Percentiles rank a stretch among this genome's conserved stretches.
Evolutionary conservation across 64 coral and sea anemone species (phyloP).

Genomic region (Porites australiensis): DNA sequence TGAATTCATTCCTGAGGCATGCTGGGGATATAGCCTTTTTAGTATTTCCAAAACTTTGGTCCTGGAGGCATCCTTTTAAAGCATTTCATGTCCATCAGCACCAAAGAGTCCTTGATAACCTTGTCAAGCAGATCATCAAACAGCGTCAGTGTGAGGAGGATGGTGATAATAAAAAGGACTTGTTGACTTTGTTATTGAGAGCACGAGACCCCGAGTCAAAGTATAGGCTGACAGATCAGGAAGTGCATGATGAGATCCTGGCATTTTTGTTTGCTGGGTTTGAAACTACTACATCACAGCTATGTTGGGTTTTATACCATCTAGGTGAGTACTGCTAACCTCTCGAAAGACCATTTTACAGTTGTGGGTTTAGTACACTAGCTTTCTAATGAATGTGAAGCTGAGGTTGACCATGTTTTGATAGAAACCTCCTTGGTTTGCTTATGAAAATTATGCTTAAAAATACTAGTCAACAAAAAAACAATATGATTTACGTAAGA

Average conservation of each 20-base stretch:
- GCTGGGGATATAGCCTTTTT: slow-evolving; percentile 25
- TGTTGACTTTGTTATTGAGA: slow-evolving; percentile 12
- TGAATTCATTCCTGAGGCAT: slow-evolving; percentile 13
- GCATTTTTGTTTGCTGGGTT: slow-evolving; percentile 19
- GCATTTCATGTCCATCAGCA: neutral
- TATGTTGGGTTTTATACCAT: slow-evolving; percentile 4
- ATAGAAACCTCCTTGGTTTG: no score
- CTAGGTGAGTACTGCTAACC: no score
- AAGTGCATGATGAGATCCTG: slow-evolving; percentile 25
- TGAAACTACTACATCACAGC: slow-evolving; percentile 22
- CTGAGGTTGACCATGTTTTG: no score
- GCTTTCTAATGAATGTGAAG: no score
- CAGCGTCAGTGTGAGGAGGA: neutral
- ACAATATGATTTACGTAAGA: no score
- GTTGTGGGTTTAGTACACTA: no score
- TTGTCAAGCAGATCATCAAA: slow-evolving; percentile 4
- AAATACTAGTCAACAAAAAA: no score
- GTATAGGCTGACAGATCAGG: slow-evolving; percentile 14
- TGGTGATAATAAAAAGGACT: neutral
- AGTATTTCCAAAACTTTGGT: neutral
- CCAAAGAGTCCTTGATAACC: neutral
- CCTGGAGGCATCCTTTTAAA: slow-evolving; percentile 19
- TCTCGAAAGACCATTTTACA: no score
- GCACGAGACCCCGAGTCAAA: slow-evolving; percentile 16
- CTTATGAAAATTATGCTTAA: no score